Conservation (phyloP, 2,797 vertebrate species). For the Darevskia mixta region DNA sequence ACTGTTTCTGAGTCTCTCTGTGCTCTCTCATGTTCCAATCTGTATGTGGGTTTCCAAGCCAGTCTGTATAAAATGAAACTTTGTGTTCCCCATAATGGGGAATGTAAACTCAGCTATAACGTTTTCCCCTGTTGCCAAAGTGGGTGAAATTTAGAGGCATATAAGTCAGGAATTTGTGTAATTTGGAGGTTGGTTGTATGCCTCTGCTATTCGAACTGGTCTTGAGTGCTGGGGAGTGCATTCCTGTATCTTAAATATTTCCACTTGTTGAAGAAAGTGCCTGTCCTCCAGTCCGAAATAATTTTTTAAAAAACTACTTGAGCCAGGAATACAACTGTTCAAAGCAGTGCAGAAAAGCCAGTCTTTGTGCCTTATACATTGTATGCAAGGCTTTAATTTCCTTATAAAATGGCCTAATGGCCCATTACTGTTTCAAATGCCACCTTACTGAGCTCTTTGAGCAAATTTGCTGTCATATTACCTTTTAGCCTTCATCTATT, state of each 20-base stretch:
- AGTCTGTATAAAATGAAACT: too few relatives aligned
- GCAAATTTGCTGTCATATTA: conserved; percentile 82
- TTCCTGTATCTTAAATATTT: conserved; percentile 45
- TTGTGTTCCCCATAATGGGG: too few relatives aligned
- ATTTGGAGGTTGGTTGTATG: not conserved
- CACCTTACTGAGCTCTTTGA: conserved; percentile 78
- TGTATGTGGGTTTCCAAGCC: too few relatives aligned
- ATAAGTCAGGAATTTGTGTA: not conserved
- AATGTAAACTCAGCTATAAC: too few relatives aligned
- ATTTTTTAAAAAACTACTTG: conserved; percentile 53
- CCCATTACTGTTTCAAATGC: conserved; percentile 79
- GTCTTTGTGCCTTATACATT: conserved; percentile 70
- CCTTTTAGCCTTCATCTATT: conserved; percentile 78
- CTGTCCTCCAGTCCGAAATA: conserved; percentile 14
- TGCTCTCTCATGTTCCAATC: too few relatives aligned
- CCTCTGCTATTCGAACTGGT: conserved; percentile 25
- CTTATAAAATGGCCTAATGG: conserved; percentile 81
- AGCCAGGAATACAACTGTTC: conserved; percentile 68
- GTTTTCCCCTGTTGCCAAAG: too few relatives aligned
- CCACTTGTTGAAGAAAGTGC: conserved; percentile 21
- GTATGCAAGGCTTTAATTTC: conserved; percentile 76
- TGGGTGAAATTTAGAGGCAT: too few relatives aligned
- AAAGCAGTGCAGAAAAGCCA: conserved; percentile 66
- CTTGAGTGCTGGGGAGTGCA: not conserved
- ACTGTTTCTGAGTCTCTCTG: too few relatives aligned